Evolutionary conservation across 53 echinoderm and acorn worm genomes (phyloP).

Genomic region (Paelopatides confundens): DNA sequence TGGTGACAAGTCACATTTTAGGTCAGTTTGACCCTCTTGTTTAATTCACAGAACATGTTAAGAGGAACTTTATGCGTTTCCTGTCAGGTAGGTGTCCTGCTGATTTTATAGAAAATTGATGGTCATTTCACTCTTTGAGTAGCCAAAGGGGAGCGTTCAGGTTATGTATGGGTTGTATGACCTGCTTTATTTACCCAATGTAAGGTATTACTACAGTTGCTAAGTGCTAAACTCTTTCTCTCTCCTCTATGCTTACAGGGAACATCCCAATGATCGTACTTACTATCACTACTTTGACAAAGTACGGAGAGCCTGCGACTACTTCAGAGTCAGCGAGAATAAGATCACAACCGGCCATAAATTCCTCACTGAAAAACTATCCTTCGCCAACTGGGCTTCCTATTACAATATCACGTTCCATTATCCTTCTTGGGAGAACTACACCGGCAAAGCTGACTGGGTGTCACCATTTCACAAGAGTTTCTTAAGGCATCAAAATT

Average conservation of each 20-base stretch:
- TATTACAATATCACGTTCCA: conserved; percentile 77
- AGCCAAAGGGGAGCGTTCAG: too few relatives aligned
- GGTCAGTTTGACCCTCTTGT: too few relatives aligned
- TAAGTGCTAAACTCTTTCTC: not conserved
- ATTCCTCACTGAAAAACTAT: conserved; percentile 85
- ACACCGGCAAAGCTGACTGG: conserved; percentile 49
- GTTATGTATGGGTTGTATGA: too few relatives aligned
- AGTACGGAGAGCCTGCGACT: conserved; percentile 66
- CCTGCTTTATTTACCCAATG: too few relatives aligned
- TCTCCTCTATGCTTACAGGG: conserved; percentile 37
- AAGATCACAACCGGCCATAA: conserved; percentile 70
- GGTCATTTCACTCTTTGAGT: too few relatives aligned
- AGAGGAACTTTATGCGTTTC: too few relatives aligned
- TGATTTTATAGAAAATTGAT: too few relatives aligned
- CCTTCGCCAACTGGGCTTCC: conserved; percentile 81
- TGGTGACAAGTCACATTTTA: too few relatives aligned
- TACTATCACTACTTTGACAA: conserved; percentile 84
- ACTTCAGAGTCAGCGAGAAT: conserved; percentile 74
- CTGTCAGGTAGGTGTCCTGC: too few relatives aligned
- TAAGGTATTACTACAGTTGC: too few relatives aligned
- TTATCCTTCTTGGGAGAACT: conserved; percentile 75
- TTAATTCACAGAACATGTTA: too few relatives aligned
- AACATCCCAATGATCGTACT: conserved; percentile 72
- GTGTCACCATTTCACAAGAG: conserved; percentile 69
- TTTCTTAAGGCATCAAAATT: conserved; percentile 48